Base-by-base conservation (phyloP, 2,797 vertebrate genomes). In the Girardinus metallicus region DNA sequence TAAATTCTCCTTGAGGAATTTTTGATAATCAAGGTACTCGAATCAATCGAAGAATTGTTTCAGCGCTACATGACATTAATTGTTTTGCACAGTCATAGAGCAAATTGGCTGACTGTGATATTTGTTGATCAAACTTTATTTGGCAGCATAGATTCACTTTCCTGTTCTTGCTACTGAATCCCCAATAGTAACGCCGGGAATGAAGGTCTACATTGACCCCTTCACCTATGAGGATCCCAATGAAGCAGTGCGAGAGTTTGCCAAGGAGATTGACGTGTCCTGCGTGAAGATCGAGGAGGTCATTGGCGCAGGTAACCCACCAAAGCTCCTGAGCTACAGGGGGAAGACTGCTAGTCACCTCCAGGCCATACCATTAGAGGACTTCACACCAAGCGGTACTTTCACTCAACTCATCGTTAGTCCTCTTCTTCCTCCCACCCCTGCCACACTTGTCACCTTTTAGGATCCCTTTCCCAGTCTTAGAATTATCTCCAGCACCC, bases 211-310 rank as follows among this genome's bases (percentile, higher is more conserved):
- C 94, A 99, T 99, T 74, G 98, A 99, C 90, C 98, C 98, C 77
- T 99, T 99, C 94, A 99, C 98, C 84, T 99, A 99, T 0, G 98
- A 99, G 88, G 98, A 99, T 87, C 98, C 98, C 64, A 99, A 99
- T 0, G 98, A 99, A 95, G 98, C 98, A 0, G 97, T 99, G 77
- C 96, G 98, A 76, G 98, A 99, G 90, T 99, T 99, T 12, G 98
- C 98, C 91, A 99, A 99, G 94, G 98, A 99, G 93, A 99, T 99
- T 1, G 98, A 99, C 77, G 97, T 99, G 85, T 99, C 99, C 85
- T 99, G 97, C 21, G 99, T 99, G 94, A 99, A 99, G 96, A 99
- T 99, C 16, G 99, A 99, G 96, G 98, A 99, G 95, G 99, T 99
- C 95, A 99, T 99, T 51, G 99, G 99, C 94, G 99, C 99, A 96